Evolutionary conservation across 2,113 vertebrate species (phyloP).

Genomic region (Myrmecobius fasciatus): DNA sequence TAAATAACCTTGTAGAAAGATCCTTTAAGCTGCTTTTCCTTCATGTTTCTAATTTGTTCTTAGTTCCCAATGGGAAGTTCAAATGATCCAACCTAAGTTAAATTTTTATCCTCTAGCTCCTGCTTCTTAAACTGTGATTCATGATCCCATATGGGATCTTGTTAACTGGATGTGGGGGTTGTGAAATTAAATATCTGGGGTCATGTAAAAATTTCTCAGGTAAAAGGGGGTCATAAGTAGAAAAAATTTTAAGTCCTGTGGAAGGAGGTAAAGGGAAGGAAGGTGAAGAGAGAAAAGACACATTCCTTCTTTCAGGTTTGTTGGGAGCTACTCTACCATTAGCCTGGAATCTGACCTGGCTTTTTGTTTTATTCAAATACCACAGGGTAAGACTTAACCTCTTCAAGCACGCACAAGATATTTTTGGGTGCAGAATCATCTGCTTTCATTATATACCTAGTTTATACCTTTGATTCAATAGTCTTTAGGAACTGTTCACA

Average conservation of each 20-base stretch:
- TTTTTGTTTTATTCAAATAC: neutral
- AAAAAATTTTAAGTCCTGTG: too few relatives aligned
- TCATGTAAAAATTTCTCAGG: too few relatives aligned
- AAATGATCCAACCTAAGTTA: neutral
- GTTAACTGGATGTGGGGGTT: too few relatives aligned
- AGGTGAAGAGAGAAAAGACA: neutral
- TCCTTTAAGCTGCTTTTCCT: neutral
- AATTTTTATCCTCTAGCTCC: too few relatives aligned
- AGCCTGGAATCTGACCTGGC: neutral
- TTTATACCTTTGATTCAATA: neutral
- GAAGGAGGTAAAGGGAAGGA: neutral
- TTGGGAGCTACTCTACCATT: neutral
- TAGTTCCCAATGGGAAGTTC: neutral
- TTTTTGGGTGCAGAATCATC: neutral
- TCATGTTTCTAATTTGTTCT: neutral
- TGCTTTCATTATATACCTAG: neutral
- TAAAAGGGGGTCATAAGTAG: too few relatives aligned
- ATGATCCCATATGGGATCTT: too few relatives aligned
- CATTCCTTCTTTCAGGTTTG: neutral
- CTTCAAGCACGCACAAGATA: neutral
- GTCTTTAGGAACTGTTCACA: neutral
- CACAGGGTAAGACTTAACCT: neutral
- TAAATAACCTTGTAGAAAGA: neutral
- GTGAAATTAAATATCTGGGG: too few relatives aligned
- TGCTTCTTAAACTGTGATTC: too few relatives aligned